Base-by-base conservation (phyloP, 1,140 invertebrate genomes). In the Glomeris maerens region DNA sequence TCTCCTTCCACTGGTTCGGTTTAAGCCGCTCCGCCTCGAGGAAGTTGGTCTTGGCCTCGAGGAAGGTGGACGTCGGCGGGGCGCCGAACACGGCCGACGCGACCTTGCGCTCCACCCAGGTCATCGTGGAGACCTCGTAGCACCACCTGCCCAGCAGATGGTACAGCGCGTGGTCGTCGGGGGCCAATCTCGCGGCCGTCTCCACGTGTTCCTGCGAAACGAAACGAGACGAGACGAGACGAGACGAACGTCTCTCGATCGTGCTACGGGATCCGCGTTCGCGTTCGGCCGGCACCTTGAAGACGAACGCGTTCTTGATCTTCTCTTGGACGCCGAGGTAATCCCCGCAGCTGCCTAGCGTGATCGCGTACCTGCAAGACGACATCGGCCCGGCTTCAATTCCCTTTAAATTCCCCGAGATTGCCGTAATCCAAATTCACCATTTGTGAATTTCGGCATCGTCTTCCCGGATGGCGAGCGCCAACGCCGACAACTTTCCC, bases 401-500 rank as follows among this genome's bases (percentile, higher is more conserved):
- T 45, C 7, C 7, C 36, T 3, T 27, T 36, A 50, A 28, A 17
- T 17, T 26, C n/a, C 17, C 29, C 45, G 27, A 17, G 17, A 17
- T 40, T 20, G 39, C 48, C 2, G 23, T n/a, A 45, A 39, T 13
- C 27, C 14, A 27, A 29, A 46, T 29, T 47, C 60, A 83, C 82
- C 83, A 87, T 67, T 86, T 87, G 62, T 85, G 81, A 26, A 77
- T 70, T 59, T 83, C 73, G 1, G 73, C 64, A 61, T 73, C 68
- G 17, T 70, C 58, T 2, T 70, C 60, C 52, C 77, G 67, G 2
- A 76, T 45, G 52, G 70, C 60, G 7, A 85, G 58, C 50, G 80
- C 71, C 59, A 64, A 62, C 55, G 74, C 65, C 50, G 78, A 81
- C 55, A 72, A 72, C 29, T 74, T 66, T 47, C 75, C 68, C 57